Base-by-base conservation (phyloP, 2,888 invertebrate species). In the Rhagophthalmus giganteus region DNA sequence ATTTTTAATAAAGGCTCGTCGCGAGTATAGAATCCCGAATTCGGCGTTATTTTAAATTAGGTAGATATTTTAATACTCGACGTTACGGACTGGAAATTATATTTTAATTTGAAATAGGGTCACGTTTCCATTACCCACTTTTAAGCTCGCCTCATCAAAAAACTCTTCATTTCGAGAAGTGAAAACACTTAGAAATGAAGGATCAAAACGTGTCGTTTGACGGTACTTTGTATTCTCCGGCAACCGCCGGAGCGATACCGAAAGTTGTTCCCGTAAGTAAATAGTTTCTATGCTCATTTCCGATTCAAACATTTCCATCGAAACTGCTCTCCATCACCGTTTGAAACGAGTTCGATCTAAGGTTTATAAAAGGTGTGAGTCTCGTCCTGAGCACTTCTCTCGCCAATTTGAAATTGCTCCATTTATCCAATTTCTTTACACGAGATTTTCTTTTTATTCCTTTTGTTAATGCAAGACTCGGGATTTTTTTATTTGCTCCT, bases 201-300 rank as follows among this genome's bases (percentile, higher is more conserved):
- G 47, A 40, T 40, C 47, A 28, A 26, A 31, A 32, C 16, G 25
- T 27, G 27, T 11, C 33, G 38, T 34, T 47, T 47, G 34, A 25
- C 28, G 38, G 46, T 28, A 39, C 33, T 47, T 47, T 47, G 39
- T 47, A 47, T 47, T 39, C 47, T 47, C 31, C 33, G 7, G 33
- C 27, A 25, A 40, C 41, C 40, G 34, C 40, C 9, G 25, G 30
- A 48, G 40, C 32, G 48, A 40, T 39, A 8, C 31, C 41, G 34
- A 35, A 41, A 41, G 41, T 41, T 48, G 48, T 48, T 48, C 34
- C 28, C 34, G 34, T 41, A 41, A 48, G 48, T 48, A 48, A 48
- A 48, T 48, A 41, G 48, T 41, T 48, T 41, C 47, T 27, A 39
- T 47, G 47, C 47, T 48, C 41, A 48, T 48, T 48, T 48, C 41